Base-by-base conservation (phyloP, 2,113 vertebrate species). In the Rattus rattus region DNA sequence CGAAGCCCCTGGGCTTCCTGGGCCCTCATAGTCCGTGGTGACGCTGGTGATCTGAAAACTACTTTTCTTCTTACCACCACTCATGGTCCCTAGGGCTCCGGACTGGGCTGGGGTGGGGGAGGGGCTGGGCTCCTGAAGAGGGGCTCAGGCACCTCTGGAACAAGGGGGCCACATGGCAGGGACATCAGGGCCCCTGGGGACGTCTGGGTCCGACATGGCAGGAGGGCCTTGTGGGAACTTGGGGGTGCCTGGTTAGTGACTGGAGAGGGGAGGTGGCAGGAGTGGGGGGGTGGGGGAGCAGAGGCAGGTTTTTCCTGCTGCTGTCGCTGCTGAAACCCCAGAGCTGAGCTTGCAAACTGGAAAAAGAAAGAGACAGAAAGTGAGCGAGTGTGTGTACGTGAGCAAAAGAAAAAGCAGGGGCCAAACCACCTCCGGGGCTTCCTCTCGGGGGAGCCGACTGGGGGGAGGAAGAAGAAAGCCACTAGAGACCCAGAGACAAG, bases 11-110 rank as follows among this genome's bases (percentile, higher is more conserved):
- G 67, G 96, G 91, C 76, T 97, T 77, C 87, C 96, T 1, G 79
- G 96, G 80, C 92, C 96, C 63, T 98, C 98, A 30, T 99, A 98
- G 75, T 99, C 99, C 5, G 98, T 99, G 70, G 99, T 99, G 94
- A 99, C 99, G 65, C 99, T 99, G 97, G 99, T 99, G 98, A 99
- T 99, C 97, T 99, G 99, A 97, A 99, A 99, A 84, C 99, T 99
- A 85, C 99, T 99, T 88, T 99, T 99, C 97, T 99, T 99, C 97
- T 98, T 99, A 54, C 99, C 98, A 1, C 98, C 97, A 22, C 99
- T 99, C 99, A 99, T 99, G 92, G 91, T 98, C 94, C 93, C 95
- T 72, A 36, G 88, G 63, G 76, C 84, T 95, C 94, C 89, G 93
- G 80, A 70, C 65, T 65, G 81, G 84, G 91, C 87, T n/a, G 70